Conservation (phyloP, 2,888 invertebrate species). For the Troglohyphantes excavatus region DNA sequence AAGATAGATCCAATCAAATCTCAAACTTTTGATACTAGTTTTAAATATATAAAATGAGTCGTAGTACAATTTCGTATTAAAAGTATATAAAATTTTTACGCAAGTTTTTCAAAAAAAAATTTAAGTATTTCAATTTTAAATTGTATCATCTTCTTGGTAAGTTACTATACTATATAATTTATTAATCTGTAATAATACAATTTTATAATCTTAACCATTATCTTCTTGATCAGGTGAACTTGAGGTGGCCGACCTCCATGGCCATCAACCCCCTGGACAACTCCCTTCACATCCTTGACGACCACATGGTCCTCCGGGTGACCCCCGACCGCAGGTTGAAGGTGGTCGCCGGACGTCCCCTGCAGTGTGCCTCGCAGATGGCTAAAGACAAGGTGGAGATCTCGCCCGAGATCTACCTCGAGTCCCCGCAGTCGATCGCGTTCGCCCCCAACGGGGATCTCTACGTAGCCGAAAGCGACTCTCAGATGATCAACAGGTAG, state of each 20-base stretch:
- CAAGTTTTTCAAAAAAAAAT: too few relatives aligned
- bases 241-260: slow-evolving; percentile 99
- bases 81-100: too few relatives aligned
- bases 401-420: slow-evolving; percentile 85
- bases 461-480: slow-evolving; percentile 95
- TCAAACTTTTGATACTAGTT: too few relatives aligned
- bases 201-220: not conserved
- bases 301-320: slow-evolving; percentile 93
- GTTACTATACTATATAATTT: too few relatives aligned
- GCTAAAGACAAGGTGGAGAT: slow-evolving; percentile 79
- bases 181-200: too few relatives aligned
- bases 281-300: slow-evolving; percentile 96
- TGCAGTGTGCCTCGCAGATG: slow-evolving; percentile 89
- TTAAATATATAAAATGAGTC: too few relatives aligned
- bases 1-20: too few relatives aligned
- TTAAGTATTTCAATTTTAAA: too few relatives aligned
- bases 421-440: slow-evolving; percentile 93
- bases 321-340: slow-evolving; percentile 91
- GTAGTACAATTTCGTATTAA: too few relatives aligned
- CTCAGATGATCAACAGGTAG: slow-evolving; percentile 85
- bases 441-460: slow-evolving; percentile 95
- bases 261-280: slow-evolving; percentile 97
- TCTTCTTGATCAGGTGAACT: slow-evolving; percentile 89
- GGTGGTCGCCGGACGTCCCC: slow-evolving; percentile 96
- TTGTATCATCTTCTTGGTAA: too few relatives aligned